Evolutionary conservation across 2,797 vertebrate species (phyloP).

Genomic region (Pipistrellus pygmaeus): DNA sequence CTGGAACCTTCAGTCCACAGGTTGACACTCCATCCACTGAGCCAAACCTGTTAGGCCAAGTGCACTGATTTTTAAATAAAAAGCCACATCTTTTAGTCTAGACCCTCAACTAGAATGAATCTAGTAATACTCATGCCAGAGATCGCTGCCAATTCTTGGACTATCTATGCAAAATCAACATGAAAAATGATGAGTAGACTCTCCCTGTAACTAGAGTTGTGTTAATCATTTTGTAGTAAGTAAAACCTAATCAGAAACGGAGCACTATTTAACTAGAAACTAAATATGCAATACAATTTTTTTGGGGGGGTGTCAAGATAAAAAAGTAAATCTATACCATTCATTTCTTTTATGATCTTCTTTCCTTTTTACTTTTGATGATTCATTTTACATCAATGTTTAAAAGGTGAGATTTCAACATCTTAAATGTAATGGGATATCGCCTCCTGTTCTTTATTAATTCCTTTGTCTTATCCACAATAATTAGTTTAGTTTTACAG

Average conservation of each 20-base stretch:
- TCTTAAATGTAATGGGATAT: neutral
- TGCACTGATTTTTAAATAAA: neutral
- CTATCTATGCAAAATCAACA: neutral
- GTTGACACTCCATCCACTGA: no score
- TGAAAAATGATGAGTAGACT: neutral
- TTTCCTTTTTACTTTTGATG: neutral
- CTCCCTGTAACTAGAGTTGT: neutral
- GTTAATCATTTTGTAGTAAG: neutral
- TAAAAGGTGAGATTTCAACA: conserved; percentile 6
- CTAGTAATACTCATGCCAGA: neutral
- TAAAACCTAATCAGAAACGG: neutral
- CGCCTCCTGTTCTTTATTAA: neutral
- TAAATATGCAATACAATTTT: neutral
- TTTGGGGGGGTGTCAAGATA: neutral
- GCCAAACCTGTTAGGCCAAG: no score
- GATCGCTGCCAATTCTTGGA: neutral
- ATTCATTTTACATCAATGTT: neutral
- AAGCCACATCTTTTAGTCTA: neutral
- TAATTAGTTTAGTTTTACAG: neutral
- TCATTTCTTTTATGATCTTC: neutral
- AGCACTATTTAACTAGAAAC: neutral
- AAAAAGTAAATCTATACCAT: neutral
- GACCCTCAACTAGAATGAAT: neutral
- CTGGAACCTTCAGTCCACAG: no score
- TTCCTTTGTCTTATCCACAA: neutral